Percentiles rank a stretch among this genome's conserved stretches.
phyloP scores from a whole-genome alignment of 2,888 invertebrate genomes.

The Blastobasis lacticolella region DNA sequence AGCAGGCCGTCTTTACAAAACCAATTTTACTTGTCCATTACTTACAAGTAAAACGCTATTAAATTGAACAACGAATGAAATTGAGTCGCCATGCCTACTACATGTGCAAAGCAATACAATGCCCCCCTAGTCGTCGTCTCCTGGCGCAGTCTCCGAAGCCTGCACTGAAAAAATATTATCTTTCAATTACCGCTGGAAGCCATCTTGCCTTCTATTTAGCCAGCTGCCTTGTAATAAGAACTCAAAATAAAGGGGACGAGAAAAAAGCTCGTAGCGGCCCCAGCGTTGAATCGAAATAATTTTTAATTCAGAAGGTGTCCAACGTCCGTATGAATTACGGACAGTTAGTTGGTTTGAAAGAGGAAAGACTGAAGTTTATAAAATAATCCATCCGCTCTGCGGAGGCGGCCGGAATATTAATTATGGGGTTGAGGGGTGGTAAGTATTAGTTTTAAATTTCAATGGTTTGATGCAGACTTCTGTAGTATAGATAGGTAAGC shows the following conservation, averaged over 20 bases:
- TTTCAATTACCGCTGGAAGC: slow-evolving; percentile 46
- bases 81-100: no score
- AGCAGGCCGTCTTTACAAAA: no score
- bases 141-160: slow-evolving; percentile 26
- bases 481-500: no score
- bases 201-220: slow-evolving; percentile 44
- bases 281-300: slow-evolving; percentile 11
- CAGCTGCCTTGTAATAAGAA: slow-evolving; percentile 44
- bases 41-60: no score
- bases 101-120: no score
- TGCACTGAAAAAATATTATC: slow-evolving; percentile 54
- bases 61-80: no score
- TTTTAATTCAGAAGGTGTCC: slow-evolving; percentile 14
- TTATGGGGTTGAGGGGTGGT: neutral
- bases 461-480: no score
- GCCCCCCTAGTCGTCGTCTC: slow-evolving; percentile 16
- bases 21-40: no score
- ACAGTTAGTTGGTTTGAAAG: slow-evolving; percentile 2
- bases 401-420: slow-evolving; percentile 1
- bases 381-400: slow-evolving; percentile 5
- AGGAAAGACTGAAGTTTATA: slow-evolving; percentile 3
- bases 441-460: no score
- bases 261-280: slow-evolving; percentile 4
- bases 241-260: slow-evolving; percentile 39
- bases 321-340: slow-evolving; percentile 13